Evolutionary conservation across 2,113 vertebrate species (phyloP).

Genomic region (Gallinago paraguaiae): DNA sequence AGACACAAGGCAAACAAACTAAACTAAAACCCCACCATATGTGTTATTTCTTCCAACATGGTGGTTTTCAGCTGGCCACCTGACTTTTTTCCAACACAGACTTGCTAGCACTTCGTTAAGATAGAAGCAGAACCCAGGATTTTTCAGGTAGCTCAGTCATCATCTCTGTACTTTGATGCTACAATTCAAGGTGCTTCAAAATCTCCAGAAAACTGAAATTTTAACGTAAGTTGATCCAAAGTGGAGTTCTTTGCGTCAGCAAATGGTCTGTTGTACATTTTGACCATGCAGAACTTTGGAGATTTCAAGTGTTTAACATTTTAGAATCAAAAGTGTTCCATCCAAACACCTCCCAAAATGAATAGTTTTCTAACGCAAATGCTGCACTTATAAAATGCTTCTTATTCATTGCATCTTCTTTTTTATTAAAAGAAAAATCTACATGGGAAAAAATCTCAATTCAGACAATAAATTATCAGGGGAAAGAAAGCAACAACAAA

Average conservation of each 20-base stretch:
- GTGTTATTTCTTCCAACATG: not conserved
- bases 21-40: not conserved
- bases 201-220: not conserved
- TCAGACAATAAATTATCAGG: not conserved
- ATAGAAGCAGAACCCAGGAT: not conserved
- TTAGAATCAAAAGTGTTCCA: not conserved
- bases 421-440: not conserved
- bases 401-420: not conserved
- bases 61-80: not conserved
- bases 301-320: not conserved
- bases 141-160: not conserved
- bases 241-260: not conserved
- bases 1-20: not conserved
- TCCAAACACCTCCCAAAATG: not conserved
- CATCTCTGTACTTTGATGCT: not conserved
- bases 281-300: not conserved
- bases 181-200: not conserved
- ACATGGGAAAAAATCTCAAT: not conserved
- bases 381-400: not conserved
- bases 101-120: not conserved
- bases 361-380: not conserved
- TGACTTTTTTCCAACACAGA: not conserved
- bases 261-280: not conserved
- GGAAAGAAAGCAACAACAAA: not conserved
- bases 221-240: not conserved